A percentile compares a stretch with the other conserved stretches of the same genome.
These are phyloP conservation scores for Rutilus rutilus DNA, from an alignment of 2,113 vertebrate species.

Conservation along the genomic window DNA sequence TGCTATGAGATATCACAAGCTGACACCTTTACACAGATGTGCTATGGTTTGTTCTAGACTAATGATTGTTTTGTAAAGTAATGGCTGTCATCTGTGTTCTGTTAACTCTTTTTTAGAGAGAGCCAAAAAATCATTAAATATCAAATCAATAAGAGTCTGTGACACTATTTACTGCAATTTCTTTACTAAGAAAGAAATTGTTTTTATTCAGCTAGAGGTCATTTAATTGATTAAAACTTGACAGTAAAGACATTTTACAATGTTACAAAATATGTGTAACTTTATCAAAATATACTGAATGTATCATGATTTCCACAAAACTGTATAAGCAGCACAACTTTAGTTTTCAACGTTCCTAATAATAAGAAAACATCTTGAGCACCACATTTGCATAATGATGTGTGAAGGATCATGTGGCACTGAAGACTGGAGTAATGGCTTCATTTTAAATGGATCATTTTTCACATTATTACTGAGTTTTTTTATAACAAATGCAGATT, in stretches of 20 bases:
- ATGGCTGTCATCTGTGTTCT: not conserved
- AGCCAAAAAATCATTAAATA: no score
- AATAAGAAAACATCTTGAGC: no score
- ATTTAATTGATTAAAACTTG: not conserved
- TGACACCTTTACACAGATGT: slow-evolving; percentile 37
- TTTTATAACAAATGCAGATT: not conserved
- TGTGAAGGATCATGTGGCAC: not conserved
- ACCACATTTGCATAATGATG: no score
- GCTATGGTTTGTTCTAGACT: slow-evolving; percentile 26
- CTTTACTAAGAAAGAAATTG: no score
- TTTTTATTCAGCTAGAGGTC: not conserved
- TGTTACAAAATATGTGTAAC: not conserved
- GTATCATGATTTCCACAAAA: not conserved
- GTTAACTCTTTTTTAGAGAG: not conserved
- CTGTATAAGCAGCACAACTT: not conserved
- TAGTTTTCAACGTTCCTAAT: no score
- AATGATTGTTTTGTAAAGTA: not conserved
- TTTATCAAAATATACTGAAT: not conserved
- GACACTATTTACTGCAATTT: not conserved
- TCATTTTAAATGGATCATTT: not conserved
- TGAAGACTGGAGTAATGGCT: not conserved
- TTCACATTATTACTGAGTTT: not conserved
- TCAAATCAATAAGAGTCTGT: not conserved
- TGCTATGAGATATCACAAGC: not conserved
- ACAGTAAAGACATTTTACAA: no score